Evolutionary conservation across 2,113 vertebrate genomes (phyloP).

Genomic region (Poicephalus gulielmi): DNA sequence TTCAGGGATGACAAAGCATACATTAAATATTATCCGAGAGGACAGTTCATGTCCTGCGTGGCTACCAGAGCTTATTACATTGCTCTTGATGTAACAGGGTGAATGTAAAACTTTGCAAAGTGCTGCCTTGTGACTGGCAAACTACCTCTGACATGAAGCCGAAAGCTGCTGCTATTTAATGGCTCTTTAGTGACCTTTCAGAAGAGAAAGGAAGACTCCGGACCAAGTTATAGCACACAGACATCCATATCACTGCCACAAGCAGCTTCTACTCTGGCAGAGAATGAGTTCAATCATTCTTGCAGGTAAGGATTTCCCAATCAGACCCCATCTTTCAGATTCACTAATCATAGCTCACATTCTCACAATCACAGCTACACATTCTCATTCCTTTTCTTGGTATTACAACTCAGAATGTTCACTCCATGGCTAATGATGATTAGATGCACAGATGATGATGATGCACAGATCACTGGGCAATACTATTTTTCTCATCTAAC

Average conservation of each 20-base stretch:
- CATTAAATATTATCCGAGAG: conserved; percentile 38
- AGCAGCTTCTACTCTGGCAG: neutral
- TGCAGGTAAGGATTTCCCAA: neutral
- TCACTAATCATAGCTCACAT: neutral
- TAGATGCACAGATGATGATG: neutral
- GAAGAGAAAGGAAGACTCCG: neutral
- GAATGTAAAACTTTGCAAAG: conserved; percentile 55
- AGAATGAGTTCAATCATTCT: neutral
- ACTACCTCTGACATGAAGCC: neutral
- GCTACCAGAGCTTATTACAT: conserved; percentile 25
- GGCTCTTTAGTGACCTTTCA: conserved; percentile 37
- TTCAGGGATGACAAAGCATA: conserved; percentile 52
- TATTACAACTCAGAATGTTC: neutral
- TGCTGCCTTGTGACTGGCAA: conserved; percentile 29
- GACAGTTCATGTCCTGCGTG: neutral
- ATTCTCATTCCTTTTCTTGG: neutral
- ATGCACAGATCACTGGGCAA: conserved; percentile 32
- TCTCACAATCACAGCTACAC: neutral
- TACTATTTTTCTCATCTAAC: conserved; percentile 14
- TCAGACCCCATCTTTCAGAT: neutral
- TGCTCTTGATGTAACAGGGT: conserved; percentile 9
- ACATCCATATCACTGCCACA: neutral
- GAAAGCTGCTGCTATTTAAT: conserved; percentile 27
- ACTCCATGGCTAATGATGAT: neutral
- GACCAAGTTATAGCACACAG: neutral